phyloP scores from a whole-genome alignment of 2,113 vertebrate genomes.

The Sinosuthora webbiana region DNA sequence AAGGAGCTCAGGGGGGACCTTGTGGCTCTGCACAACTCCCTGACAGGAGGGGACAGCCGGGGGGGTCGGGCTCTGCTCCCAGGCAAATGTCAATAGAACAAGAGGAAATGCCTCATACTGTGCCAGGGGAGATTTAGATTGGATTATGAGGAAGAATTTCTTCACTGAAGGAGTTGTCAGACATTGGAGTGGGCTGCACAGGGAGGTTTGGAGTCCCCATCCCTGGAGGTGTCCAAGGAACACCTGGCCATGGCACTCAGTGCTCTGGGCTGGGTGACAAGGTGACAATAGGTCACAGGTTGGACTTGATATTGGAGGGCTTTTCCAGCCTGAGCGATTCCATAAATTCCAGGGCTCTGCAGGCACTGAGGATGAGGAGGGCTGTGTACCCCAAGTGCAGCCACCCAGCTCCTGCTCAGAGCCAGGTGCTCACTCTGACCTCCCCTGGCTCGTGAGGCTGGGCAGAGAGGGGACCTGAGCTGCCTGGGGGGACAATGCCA shows the following conservation, averaged over 20 bases:
- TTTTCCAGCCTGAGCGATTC: background rate
- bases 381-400: accelerated
- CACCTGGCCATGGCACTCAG: background rate
- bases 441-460: accelerated
- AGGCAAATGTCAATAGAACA: background rate
- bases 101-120: background rate
- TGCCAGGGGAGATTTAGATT: too few species aligned
- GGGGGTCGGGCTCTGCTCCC: accelerated
- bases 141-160: background rate
- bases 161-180: background rate
- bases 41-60: background rate
- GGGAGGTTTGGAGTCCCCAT: accelerated
- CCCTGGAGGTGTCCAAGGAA: background rate
- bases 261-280: background rate
- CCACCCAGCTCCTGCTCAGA: background rate
- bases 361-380: background rate
- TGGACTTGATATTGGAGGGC: too few species aligned
- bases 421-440: accelerated
- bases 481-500: background rate
- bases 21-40: background rate
- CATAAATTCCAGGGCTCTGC: background rate
- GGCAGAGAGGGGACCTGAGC: background rate
- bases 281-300: accelerated
- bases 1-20: background rate
- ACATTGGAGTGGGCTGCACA: background rate